Conservation (phyloP, 1,140 invertebrate genomes). For the Condylostylus longicornis region DNA sequence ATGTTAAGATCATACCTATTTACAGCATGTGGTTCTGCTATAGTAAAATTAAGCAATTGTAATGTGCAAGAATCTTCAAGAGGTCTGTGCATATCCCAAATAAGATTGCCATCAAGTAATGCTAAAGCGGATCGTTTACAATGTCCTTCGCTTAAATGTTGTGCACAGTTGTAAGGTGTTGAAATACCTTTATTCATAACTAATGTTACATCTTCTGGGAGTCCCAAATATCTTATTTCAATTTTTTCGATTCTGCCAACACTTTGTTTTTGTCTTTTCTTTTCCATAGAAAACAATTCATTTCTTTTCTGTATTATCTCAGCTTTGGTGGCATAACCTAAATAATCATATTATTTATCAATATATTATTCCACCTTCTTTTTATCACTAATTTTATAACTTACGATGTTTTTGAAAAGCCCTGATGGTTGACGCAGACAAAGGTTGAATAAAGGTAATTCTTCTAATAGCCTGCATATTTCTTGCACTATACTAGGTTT, state of each 20-base stretch:
- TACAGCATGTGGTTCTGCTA: constrained; percentile 46
- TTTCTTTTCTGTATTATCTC: constrained; percentile 38
- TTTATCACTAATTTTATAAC: too few relatives aligned
- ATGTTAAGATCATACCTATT: constrained; percentile 35
- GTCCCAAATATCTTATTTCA: constrained; percentile 60
- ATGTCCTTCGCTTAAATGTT: constrained; percentile 64
- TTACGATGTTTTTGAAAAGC: neutral
- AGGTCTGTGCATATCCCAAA: constrained; percentile 90
- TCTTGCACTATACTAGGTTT: too few relatives aligned
- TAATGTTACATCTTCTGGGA: constrained; percentile 55
- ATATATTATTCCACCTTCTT: too few relatives aligned
- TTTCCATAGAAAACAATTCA: constrained; percentile 67
- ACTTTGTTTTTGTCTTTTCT: constrained; percentile 47
- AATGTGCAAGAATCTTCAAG: constrained; percentile 64
- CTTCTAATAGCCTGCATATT: too few relatives aligned
- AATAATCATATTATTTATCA: neutral
- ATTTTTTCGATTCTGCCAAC: constrained; percentile 85
- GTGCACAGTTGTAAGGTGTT: constrained; percentile 82
- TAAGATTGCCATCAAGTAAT: constrained; percentile 51
- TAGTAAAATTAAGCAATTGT: constrained; percentile 60
- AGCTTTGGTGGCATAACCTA: constrained; percentile 2
- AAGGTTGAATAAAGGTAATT: too few relatives aligned
- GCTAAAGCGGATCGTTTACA: constrained; percentile 61
- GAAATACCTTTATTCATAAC: constrained; percentile 88
- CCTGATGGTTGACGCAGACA: too few relatives aligned